Evolutionary conservation across 2,888 invertebrate genomes (phyloP).

Genomic region (Lycocerus yunnanus): DNA sequence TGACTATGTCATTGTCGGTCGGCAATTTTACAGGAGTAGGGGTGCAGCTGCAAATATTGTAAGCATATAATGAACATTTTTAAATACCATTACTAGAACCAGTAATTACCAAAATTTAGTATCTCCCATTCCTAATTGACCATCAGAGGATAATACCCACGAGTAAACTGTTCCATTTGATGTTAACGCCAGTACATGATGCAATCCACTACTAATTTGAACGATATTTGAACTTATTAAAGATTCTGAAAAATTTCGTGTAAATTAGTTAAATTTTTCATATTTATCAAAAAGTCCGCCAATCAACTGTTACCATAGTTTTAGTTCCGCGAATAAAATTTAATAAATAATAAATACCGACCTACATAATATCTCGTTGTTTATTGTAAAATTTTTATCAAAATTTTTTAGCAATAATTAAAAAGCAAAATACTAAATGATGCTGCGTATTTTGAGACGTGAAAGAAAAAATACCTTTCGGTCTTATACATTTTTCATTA

Average conservation of each 20-base stretch:
- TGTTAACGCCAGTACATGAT: slow-evolving; percentile 68
- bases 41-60: slow-evolving; percentile 49
- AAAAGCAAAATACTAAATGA: too few relatives aligned
- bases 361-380: too few relatives aligned
- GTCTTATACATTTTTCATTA: too few relatives aligned
- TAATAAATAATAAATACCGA: too few relatives aligned
- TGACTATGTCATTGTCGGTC: slow-evolving; percentile 57
- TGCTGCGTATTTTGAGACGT: too few relatives aligned
- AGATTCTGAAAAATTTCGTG: slow-evolving; percentile 46
- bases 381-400: too few relatives aligned
- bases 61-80: slow-evolving; percentile 32
- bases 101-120: slow-evolving; percentile 55
- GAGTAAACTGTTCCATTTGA: slow-evolving; percentile 65
- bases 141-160: slow-evolving; percentile 68
- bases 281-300: too few relatives aligned
- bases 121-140: slow-evolving; percentile 64
- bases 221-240: slow-evolving; percentile 63
- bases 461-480: too few relatives aligned
- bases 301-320: too few relatives aligned
- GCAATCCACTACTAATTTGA: slow-evolving; percentile 63
- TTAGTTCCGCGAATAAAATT: too few relatives aligned
- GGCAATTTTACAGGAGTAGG: slow-evolving; percentile 56
- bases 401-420: too few relatives aligned
- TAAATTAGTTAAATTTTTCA: too few relatives aligned
- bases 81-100: background rate